Conservation (phyloP, 2,797 vertebrate species). For the Loris lydekkerianus region DNA sequence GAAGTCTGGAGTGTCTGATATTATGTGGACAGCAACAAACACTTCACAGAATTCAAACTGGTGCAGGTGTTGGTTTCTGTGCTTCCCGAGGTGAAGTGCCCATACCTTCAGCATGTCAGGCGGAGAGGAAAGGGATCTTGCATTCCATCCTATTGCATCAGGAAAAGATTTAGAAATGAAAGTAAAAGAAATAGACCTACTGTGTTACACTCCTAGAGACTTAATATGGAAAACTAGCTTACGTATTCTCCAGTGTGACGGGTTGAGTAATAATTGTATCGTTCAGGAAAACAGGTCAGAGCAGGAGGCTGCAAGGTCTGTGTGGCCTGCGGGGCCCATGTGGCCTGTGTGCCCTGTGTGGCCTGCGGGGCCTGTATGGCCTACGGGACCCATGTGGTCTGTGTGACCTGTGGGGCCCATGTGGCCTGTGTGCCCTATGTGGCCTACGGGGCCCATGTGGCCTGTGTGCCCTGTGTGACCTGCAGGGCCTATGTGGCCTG, state of each 20-base stretch:
- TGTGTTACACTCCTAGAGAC: too few species aligned
- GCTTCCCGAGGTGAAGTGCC: background rate
- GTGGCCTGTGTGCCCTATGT: too few species aligned
- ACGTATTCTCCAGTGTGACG: rapidly evolving
- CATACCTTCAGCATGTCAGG: rapidly evolving
- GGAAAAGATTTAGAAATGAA: background rate
- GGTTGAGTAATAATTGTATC: rapidly evolving
- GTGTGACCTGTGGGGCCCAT: too few species aligned
- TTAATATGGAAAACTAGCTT: rapidly evolving
- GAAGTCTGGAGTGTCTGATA: background rate
- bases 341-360: too few species aligned
- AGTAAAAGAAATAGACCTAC: background rate
- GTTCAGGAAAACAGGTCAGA: background rate
- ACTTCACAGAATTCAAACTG: background rate
- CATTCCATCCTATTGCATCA: rapidly evolving
- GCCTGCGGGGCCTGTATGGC: too few species aligned
- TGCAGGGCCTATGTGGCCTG: too few species aligned
- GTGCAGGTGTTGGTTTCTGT: background rate
- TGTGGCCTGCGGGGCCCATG: too few species aligned
- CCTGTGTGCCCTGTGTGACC: too few species aligned
- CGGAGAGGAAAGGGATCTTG: background rate
- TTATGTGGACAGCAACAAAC: background rate
- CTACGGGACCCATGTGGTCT: too few species aligned
- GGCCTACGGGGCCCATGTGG: too few species aligned
- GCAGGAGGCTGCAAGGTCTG: rapidly evolving